Conservation (phyloP, 2,888 invertebrate genomes). For the Pachliopta kotzebuea region DNA sequence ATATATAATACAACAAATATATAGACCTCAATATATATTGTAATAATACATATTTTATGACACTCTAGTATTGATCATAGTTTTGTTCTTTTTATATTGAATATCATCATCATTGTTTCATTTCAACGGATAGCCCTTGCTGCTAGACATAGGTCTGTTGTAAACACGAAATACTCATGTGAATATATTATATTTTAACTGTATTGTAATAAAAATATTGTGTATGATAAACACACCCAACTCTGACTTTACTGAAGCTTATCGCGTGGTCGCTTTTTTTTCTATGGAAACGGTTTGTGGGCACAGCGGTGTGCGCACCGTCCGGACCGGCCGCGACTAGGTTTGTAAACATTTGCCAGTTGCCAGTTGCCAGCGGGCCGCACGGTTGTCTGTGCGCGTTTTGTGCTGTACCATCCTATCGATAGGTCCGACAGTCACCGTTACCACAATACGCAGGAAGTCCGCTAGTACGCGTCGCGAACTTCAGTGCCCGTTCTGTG, state of each 20-base stretch:
- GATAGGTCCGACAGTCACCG: conserved; percentile 29
- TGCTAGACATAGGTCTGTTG: no score
- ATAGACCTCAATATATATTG: no score
- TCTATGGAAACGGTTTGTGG: conserved; percentile 44
- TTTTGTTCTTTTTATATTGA: no score
- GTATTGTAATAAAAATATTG: not conserved
- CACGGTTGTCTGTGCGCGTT: conserved; percentile 46
- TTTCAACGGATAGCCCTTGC: no score
- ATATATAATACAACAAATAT: no score
- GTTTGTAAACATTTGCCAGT: conserved; percentile 54
- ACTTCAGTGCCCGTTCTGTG: conserved; percentile 36
- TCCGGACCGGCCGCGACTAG: conserved; percentile 39
- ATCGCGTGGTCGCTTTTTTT: conserved; percentile 59
- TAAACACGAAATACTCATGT: no score
- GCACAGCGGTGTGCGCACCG: conserved; percentile 49
- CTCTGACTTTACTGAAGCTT: conserved; percentile 43
- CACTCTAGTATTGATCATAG: no score
- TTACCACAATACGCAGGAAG: conserved; percentile 66
- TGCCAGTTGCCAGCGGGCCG: conserved; percentile 56
- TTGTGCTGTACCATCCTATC: conserved; percentile 35
- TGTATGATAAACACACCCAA: conserved; percentile 6
- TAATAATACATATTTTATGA: no score
- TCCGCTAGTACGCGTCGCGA: conserved; percentile 46
- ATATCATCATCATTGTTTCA: no score
- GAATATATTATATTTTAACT: not conserved